Percentiles rank a stretch among this genome's conserved stretches.
These are phyloP conservation scores for Agelas oroides DNA, from an alignment of 37 sponge, comb jelly and placozoan genomes.

Conservation along the genomic window DNA sequence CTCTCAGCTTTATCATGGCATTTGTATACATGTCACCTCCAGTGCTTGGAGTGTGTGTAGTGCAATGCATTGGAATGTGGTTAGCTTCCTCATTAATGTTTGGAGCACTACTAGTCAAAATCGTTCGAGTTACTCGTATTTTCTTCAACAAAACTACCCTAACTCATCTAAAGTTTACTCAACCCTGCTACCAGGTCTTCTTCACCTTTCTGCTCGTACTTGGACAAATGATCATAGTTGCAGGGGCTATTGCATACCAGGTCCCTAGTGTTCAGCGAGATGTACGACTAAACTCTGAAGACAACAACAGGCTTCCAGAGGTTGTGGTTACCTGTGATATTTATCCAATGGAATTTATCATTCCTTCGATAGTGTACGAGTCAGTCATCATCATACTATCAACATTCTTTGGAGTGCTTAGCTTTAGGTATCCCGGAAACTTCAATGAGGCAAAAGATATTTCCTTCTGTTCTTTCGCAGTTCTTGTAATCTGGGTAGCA, in stretches of 20 bases:
- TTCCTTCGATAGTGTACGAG: slow-evolving; percentile 30
- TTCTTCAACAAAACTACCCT: slow-evolving; percentile 16
- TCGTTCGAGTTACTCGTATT: slow-evolving; percentile 61
- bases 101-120: slow-evolving; percentile 73
- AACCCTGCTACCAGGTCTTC: slow-evolving; percentile 45
- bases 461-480: slow-evolving; percentile 45
- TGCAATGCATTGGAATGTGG: slow-evolving; percentile 53
- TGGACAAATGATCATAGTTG: slow-evolving; percentile 39
- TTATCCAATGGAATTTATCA: slow-evolving; percentile 14
- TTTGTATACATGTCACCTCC: slow-evolving; percentile 39
- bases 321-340: slow-evolving; percentile 26
- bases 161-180: slow-evolving; percentile 20
- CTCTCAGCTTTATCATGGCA: slow-evolving; percentile 28
- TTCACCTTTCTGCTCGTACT: slow-evolving; percentile 57
- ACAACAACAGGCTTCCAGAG: neutral
- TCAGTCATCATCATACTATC: slow-evolving; percentile 35
- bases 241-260: slow-evolving; percentile 4
- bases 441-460: slow-evolving; percentile 64
- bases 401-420: slow-evolving; percentile 46
- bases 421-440: slow-evolving; percentile 36
- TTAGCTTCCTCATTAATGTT: slow-evolving; percentile 50
- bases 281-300: neutral
- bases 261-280: neutral
- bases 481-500: slow-evolving; percentile 58
- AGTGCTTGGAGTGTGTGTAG: slow-evolving; percentile 24